Evolutionary conservation across 2,888 invertebrate species (phyloP).

Genomic region (Tenodera sinensis): DNA sequence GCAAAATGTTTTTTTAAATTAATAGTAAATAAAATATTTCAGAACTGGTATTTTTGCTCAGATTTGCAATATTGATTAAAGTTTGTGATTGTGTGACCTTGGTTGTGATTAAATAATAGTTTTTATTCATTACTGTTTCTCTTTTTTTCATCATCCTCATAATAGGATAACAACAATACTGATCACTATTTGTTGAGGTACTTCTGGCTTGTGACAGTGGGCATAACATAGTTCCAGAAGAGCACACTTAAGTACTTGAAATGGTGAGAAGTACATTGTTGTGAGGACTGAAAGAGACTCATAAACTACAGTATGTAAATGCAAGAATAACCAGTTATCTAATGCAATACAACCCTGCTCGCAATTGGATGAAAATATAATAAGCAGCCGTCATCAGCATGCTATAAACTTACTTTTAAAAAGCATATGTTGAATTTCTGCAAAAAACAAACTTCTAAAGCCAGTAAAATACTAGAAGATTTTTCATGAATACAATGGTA

Average conservation of each 20-base stretch:
- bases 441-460: background rate
- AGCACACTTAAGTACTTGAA: background rate
- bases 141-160: constrained; percentile 14
- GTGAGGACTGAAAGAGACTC: background rate
- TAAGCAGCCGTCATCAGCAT: background rate
- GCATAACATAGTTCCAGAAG: background rate
- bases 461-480: background rate
- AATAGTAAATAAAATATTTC: background rate
- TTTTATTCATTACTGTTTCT: constrained; percentile 23
- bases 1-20: constrained; percentile 7
- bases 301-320: background rate
- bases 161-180: background rate
- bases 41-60: background rate
- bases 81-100: background rate
- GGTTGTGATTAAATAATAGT: background rate
- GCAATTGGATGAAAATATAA: background rate
- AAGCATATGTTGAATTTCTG: background rate
- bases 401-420: background rate
- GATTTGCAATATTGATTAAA: constrained; percentile 6
- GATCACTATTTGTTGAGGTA: background rate
- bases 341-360: background rate
- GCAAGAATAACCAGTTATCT: background rate
- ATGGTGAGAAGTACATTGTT: background rate
- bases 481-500: too few species aligned
- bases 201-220: background rate